A percentile compares a stretch with the other conserved stretches of the same genome.
Evolutionary conservation across 1,140 invertebrate genomes (phyloP).

Genomic region (Drosophila sechellia): DNA sequence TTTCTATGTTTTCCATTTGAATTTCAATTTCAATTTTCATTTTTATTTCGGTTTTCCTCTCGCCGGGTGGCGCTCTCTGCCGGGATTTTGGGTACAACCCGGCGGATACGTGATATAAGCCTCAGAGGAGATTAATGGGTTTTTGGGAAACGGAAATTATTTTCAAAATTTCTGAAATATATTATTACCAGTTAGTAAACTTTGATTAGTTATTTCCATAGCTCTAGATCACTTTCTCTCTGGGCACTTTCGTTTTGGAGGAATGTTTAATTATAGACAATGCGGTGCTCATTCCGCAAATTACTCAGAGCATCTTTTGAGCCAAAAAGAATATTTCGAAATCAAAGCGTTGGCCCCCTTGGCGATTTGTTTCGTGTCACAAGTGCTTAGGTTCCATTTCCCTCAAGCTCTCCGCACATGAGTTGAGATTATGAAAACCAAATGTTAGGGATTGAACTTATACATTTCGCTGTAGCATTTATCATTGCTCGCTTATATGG

Average conservation of each 20-base stretch:
- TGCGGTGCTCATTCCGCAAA: constrained; percentile 43
- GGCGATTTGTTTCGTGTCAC: constrained; percentile 76
- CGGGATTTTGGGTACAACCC: constrained; percentile 12
- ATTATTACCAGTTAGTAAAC: background rate
- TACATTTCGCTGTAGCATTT: constrained; percentile 57
- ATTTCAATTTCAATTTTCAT: constrained; percentile 26
- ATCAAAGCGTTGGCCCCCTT: constrained; percentile 31
- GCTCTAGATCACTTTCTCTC: constrained; percentile 30
- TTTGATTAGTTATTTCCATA: constrained; percentile 4
- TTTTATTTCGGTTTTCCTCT: constrained; percentile 21
- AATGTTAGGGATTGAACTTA: constrained; percentile 59
- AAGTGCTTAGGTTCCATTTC: constrained; percentile 66
- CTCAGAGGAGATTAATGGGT: constrained; percentile 12
- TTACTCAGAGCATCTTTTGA: constrained; percentile 41
- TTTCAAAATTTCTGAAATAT: background rate
- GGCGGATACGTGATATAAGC: constrained; percentile 17
- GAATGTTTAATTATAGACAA: constrained; percentile 51
- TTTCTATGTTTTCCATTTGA: constrained; percentile 28
- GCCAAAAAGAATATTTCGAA: constrained; percentile 27
- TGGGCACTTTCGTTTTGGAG: constrained; percentile 46
- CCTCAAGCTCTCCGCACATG: constrained; percentile 7
- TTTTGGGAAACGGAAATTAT: background rate
- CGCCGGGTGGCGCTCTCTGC: constrained; percentile 38
- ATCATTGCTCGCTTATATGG: constrained; percentile 65
- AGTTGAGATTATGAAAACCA: constrained; percentile 45